A percentile compares a stretch with the other conserved stretches of the same genome.
phyloP scores from a whole-genome alignment of 2,797 vertebrate species.

The Allobates femoralis region DNA sequence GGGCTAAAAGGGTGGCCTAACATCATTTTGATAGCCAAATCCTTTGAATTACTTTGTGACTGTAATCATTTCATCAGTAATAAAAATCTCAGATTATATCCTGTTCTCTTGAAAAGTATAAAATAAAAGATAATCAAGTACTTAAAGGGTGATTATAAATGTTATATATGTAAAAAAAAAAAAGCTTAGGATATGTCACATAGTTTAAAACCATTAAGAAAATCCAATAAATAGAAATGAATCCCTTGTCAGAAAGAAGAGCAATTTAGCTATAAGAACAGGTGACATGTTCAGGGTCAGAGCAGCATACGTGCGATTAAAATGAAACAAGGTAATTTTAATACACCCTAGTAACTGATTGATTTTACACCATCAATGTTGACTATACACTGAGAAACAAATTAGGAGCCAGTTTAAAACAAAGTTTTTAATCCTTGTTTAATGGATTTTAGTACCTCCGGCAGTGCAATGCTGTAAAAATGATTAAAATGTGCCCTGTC shows the following conservation, averaged over 20 bases:
- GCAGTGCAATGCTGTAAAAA: slow-evolving; percentile 71
- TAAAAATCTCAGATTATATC: too few relatives aligned
- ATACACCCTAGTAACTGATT: slow-evolving; percentile 71
- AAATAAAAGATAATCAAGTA: too few relatives aligned
- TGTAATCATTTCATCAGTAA: too few relatives aligned
- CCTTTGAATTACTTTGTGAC: too few relatives aligned
- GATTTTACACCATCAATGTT: slow-evolving; percentile 69
- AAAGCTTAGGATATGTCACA: background rate
- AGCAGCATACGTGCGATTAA: slow-evolving; percentile 67
- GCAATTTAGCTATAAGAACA: slow-evolving; percentile 70
- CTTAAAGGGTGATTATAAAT: background rate
- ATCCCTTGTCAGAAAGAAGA: slow-evolving; percentile 64
- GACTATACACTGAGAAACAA: slow-evolving; percentile 74
- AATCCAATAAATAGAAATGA: slow-evolving; percentile 15
- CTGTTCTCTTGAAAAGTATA: too few relatives aligned
- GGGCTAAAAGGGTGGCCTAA: too few relatives aligned
- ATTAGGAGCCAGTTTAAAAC: slow-evolving; percentile 71
- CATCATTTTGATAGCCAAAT: too few relatives aligned
- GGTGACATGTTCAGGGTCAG: slow-evolving; percentile 69
- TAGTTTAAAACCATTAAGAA: background rate
- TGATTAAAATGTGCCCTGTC: slow-evolving; percentile 74
- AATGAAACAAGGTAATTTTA: slow-evolving; percentile 73
- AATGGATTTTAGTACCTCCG: slow-evolving; percentile 75
- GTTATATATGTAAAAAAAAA: background rate
- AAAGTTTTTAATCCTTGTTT: slow-evolving; percentile 75